Percentiles rank a stretch among this genome's conserved stretches.
Conservation (phyloP, 2,888 invertebrate species). For the Leptinotarsa rubiginosa region DNA sequence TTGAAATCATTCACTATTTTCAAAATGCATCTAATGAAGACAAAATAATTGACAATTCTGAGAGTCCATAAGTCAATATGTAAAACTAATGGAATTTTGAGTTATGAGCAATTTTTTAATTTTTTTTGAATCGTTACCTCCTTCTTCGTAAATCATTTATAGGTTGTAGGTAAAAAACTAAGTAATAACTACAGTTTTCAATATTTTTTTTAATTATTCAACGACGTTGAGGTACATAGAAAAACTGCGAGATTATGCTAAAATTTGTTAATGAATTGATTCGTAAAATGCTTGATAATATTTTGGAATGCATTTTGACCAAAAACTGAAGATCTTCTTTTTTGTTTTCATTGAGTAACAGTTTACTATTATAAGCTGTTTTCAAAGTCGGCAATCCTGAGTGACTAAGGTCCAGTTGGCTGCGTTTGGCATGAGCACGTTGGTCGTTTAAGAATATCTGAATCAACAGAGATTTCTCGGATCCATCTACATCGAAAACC, state of each 20-base stretch:
- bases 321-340: neutral
- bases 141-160: neutral
- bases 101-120: neutral
- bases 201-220: neutral
- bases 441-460: no score
- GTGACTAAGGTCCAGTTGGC: neutral
- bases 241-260: neutral
- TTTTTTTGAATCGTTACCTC: neutral
- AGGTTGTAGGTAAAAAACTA: neutral
- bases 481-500: no score
- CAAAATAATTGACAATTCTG: no score
- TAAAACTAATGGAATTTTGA: no score
- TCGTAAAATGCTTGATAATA: neutral
- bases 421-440: neutral
- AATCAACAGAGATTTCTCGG: no score
- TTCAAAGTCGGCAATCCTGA: neutral
- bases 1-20: neutral
- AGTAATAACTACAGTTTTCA: neutral
- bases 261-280: neutral
- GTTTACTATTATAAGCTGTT: neutral
- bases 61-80: no score
- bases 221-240: no score
- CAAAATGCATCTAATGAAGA: no score
- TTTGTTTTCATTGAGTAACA: neutral
- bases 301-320: neutral